Percentiles rank a stretch among this genome's conserved stretches.
phyloP scores from a whole-genome alignment of 1,140 invertebrate genomes.

The Scylla paramamosain region DNA sequence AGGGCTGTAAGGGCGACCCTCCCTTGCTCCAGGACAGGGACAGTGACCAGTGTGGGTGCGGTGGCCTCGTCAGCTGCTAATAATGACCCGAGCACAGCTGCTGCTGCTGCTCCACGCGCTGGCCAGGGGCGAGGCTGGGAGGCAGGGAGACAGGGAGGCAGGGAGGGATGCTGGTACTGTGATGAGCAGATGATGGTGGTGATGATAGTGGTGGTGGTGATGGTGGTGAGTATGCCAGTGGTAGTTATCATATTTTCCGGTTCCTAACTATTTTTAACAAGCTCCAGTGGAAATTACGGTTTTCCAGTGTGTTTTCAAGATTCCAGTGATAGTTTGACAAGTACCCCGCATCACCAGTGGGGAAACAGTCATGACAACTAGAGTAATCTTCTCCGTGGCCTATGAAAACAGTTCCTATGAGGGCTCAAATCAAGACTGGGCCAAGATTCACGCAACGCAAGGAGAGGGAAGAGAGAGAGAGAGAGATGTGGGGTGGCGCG shows the following conservation, averaged over 20 bases:
- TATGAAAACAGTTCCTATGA: too few species aligned
- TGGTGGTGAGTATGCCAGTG: too few species aligned
- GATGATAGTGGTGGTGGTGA: neutral
- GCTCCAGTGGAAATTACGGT: neutral
- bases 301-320: too few species aligned
- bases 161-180: neutral
- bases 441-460: neutral
- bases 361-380: too few species aligned
- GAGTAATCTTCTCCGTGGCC: too few species aligned
- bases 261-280: neutral
- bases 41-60: too few species aligned
- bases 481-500: neutral
- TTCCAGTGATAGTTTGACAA: neutral
- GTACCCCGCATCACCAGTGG: too few species aligned
- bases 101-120: neutral
- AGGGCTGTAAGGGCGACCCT: too few species aligned
- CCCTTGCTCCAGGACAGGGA: too few species aligned
- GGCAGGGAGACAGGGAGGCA: neutral
- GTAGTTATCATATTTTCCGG: too few species aligned
- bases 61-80: too few species aligned
- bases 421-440: too few species aligned
- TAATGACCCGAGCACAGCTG: neutral
- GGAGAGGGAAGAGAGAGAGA: constrained; percentile 27
- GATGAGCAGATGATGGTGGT: neutral
- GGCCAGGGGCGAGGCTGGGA: neutral